Evolutionary conservation across 2,113 vertebrate species (phyloP).

Genomic region (Cyphomyrus discorhynchus): DNA sequence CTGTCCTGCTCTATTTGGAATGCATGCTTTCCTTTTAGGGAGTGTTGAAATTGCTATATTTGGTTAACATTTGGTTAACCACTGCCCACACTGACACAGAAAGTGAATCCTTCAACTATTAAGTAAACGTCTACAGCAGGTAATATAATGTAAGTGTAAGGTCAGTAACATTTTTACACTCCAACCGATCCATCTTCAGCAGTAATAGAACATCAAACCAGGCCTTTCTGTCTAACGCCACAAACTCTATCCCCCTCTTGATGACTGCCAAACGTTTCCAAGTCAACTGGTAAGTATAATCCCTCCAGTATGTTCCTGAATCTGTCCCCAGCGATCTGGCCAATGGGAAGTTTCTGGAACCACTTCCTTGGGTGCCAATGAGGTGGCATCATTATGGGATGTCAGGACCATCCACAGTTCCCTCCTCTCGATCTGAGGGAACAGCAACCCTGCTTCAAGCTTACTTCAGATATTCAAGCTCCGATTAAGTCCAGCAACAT

Average conservation of each 20-base stretch:
- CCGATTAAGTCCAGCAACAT: not conserved
- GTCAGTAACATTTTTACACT: not conserved
- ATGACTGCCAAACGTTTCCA: too few relatives aligned
- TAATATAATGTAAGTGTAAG: not conserved
- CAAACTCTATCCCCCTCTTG: not conserved
- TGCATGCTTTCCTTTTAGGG: not conserved
- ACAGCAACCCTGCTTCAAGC: not conserved
- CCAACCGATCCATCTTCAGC: not conserved
- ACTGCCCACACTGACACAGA: not conserved
- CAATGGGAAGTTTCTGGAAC: not conserved
- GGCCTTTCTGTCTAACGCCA: not conserved
- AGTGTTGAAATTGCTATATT: not conserved
- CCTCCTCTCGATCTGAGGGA: not conserved
- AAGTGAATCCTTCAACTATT: not conserved
- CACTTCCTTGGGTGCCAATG: not conserved
- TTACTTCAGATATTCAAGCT: not conserved
- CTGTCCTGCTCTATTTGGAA: not conserved
- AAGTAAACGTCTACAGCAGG: not conserved
- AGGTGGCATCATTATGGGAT: not conserved
- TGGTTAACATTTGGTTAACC: not conserved
- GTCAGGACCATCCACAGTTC: not conserved
- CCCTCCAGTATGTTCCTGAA: not conserved
- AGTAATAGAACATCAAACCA: not conserved
- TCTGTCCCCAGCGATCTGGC: not conserved
- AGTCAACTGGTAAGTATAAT: not conserved